Evolutionary conservation across 92 coral and sea anemone genomes (phyloP).

Genomic region (Porites cylindrica): DNA sequence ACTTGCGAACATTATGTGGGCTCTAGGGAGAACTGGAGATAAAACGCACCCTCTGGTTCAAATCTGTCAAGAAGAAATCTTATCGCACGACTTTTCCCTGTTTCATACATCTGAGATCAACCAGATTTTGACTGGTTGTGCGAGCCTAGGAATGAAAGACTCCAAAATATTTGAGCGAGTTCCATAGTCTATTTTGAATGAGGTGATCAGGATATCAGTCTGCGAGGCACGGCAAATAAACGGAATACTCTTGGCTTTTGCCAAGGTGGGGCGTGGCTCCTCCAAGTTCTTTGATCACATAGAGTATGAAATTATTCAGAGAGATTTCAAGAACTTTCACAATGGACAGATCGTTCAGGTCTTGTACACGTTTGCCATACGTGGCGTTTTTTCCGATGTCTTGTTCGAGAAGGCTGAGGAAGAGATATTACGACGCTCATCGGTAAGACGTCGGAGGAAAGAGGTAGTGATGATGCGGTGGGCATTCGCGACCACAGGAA

Average conservation of each 20-base stretch:
- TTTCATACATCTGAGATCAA: conserved; percentile 24
- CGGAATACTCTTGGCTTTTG: conserved; percentile 22
- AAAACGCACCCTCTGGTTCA: conserved; percentile 3
- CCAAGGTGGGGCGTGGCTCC: conserved; percentile 25
- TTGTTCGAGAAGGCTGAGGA: conserved; percentile 12
- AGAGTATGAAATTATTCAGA: conserved; percentile 20
- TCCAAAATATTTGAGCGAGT: conserved; percentile 12
- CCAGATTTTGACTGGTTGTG: conserved; percentile 26
- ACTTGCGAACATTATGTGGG: conserved; percentile 38
- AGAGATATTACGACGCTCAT: conserved; percentile 18
- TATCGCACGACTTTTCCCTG: conserved; percentile 10
- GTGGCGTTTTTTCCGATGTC: neutral
- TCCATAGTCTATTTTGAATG: conserved; percentile 28
- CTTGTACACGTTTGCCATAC: conserved; percentile 19
- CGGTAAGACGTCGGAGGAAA: conserved; percentile 1
- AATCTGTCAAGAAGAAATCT: conserved; percentile 31
- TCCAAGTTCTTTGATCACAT: neutral
- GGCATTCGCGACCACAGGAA: conserved; percentile 29
- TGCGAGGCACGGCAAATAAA: conserved; percentile 27
- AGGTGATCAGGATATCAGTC: neutral
- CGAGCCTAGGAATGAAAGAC: conserved; percentile 17
- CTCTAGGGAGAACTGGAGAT: conserved; percentile 21
- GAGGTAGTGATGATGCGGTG: conserved; percentile 13
- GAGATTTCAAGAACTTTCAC: conserved; percentile 1
- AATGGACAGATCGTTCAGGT: conserved; percentile 27